Evolutionary conservation across 1,140 invertebrate genomes (phyloP), one percentile per base, ranked within the genome.

Genomic region (Dreissena rostriformis): DNA sequence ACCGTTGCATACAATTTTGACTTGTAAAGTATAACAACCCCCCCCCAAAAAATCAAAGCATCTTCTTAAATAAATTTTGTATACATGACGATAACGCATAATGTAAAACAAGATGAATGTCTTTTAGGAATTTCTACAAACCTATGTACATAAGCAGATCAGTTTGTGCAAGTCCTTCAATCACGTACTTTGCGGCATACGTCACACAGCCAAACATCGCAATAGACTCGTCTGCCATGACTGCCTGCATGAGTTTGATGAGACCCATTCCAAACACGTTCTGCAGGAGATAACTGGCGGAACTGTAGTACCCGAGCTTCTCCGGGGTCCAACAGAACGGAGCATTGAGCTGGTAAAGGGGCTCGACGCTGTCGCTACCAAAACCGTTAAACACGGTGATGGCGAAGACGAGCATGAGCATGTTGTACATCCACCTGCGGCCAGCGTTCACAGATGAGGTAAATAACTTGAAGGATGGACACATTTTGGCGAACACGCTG

Each of bases 311-410:
- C 11, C 80, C 80, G 2, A 82, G 22, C 55, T 82, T 82, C 26
- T 74, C 63, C 7, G 80, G 29, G 19, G 49, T 65, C 80, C 80
- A 82, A 28, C 80, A 82, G 28, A 82, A 82, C 28, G 80, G 80
- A 12, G 10, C 26, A 15, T 61, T 72, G 28, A 82, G 24, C 55
- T 67, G 80, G 53, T 73, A 82, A 28, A 75, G 22, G 0, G 80
- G 80, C 29, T 82, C 80, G 1, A 82, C 71, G 39, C 57, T 75
- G 11, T 67, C 24, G 11, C 39, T 29, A 14, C 80, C 80, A 51
- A 82, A 82, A n/a, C 29, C 29, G 14, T 61, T 55, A 67, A 82
- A 82, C 63, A 75, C 22, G 28, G 49, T 75, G 6, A 82, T 28
- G 1, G 68, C 19, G 66, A 82, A 82, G 12, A 74, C 52, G 14